Evolutionary conservation across 2,797 vertebrate genomes (phyloP), one percentile per base, ranked within the genome.

Genomic region (Sebastes iracundus): DNA sequence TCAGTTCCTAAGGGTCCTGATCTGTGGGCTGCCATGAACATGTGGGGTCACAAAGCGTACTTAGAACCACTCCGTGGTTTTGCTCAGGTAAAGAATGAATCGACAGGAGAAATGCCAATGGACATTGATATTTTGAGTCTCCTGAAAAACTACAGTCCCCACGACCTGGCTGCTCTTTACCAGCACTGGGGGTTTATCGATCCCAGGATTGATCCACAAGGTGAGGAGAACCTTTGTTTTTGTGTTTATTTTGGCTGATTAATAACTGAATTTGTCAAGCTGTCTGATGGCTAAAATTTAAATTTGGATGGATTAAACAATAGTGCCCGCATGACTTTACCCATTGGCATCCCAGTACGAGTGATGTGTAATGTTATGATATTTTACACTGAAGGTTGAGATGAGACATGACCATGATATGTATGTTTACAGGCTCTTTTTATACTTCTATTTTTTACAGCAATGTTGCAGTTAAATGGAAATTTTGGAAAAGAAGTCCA

Each of bases 111-210:
- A 84, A 96, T 95, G 81, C 94, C 91, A 80, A 84, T 96, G 86
- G 97, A 99, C 88, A 92, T 97, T 90, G 97, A 98, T 89, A 92
- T 99, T 93, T 93, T 99, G 91, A 97, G 94, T 90, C 95, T 99
- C 80, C 95, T 99, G 87, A 98, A 98, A 94, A 97, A 96, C 30
- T 98, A 97, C 96, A 97, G 95, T 94, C 96, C 98, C 92, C 97
- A 97, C 70, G 98, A 99, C 77, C 94, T 99, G 75, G 97, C 97
- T 64, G 94, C 96, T 0, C 92, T 99, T 63, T 99, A 98, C 95
- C 98, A 98, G 90, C 97, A 97, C 94, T 99, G 98, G 96, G 96
- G 98, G 49, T 96, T 96, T 76, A 94, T 94, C 60, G 96, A 95
- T 90, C 95, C 97, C 8, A 95, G 96, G 85, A 85, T 97, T 27